phyloP scores from a whole-genome alignment of 2,113 vertebrate species.

The Chinchilla lanigera region DNA sequence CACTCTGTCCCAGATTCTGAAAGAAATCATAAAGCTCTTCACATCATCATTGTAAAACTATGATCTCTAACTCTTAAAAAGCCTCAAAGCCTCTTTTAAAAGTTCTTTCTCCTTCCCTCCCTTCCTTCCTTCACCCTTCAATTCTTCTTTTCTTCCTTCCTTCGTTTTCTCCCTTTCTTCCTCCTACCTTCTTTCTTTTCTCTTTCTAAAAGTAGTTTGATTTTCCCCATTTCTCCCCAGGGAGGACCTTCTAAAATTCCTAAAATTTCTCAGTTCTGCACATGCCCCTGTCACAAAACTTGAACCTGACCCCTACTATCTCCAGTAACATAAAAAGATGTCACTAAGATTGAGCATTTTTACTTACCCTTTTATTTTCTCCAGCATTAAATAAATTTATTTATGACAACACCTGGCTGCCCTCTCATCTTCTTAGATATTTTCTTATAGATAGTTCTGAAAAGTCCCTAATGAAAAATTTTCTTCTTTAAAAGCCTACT shows the following conservation, averaged over 20 bases:
- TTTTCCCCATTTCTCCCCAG: background rate
- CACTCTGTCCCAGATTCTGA: background rate
- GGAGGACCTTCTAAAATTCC: background rate
- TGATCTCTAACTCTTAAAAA: background rate
- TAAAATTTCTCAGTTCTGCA: background rate
- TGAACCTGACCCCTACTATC: background rate
- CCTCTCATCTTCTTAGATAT: background rate
- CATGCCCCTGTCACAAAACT: background rate
- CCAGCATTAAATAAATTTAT: background rate
- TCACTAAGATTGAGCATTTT: background rate
- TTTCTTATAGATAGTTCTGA: background rate
- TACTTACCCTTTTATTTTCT: background rate
- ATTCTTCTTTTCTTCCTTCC: background rate
- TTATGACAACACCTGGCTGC: background rate
- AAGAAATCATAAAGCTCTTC: background rate
- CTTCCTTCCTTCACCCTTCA: background rate
- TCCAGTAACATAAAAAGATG: background rate
- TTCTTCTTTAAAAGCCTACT: background rate
- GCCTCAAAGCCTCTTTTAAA: background rate
- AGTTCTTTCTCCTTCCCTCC: background rate
- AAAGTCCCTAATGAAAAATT: background rate
- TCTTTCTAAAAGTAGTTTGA: background rate
- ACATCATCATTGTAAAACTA: background rate
- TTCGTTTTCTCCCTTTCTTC: no score
- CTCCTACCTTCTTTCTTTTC: background rate